Percentiles rank a stretch among this genome's conserved stretches.
Evolutionary conservation across 2,888 invertebrate genomes (phyloP).

Genomic region (Oscheius sp.): DNA sequence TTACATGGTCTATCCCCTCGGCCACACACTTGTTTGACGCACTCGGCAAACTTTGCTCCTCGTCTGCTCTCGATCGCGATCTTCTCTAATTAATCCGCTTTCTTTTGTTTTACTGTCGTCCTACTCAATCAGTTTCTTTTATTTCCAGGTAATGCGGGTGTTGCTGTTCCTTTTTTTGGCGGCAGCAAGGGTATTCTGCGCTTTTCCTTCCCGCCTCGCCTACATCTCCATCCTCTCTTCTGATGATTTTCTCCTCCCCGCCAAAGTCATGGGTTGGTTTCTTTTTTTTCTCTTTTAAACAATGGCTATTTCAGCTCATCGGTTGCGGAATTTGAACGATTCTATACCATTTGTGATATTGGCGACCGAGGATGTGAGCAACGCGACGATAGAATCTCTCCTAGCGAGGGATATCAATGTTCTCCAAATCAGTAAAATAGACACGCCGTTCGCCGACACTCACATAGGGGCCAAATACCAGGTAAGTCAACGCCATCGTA

Average conservation of each 20-base stretch:
- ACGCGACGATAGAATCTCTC: constrained; percentile 43
- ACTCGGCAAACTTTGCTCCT: background rate
- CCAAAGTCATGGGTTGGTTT: constrained; percentile 60
- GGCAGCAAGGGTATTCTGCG: background rate
- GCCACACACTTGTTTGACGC: constrained; percentile 13
- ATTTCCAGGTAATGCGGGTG: constrained; percentile 9
- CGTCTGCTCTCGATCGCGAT: background rate
- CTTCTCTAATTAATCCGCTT: background rate
- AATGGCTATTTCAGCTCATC: constrained; percentile 47
- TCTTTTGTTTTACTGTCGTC: background rate
- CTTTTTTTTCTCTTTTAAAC: background rate
- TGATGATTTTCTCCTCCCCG: constrained; percentile 58
- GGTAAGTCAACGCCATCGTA: constrained; percentile 41
- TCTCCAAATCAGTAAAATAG: constrained; percentile 55
- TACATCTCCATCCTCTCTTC: constrained; percentile 51
- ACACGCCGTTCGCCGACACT: constrained; percentile 60
- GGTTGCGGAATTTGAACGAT: constrained; percentile 47
- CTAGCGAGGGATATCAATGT: constrained; percentile 48
- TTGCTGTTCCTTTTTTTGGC: constrained; percentile 24
- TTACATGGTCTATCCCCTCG: background rate
- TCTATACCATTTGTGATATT: constrained; percentile 59
- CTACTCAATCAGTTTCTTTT: background rate
- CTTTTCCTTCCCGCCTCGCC: constrained; percentile 34
- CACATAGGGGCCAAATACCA: constrained; percentile 63
- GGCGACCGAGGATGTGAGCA: constrained; percentile 60